Evolutionary conservation across 2,113 vertebrate species (phyloP), one percentile per base, ranked within the genome.

Genomic region (Tenebrosternarchus preto): DNA sequence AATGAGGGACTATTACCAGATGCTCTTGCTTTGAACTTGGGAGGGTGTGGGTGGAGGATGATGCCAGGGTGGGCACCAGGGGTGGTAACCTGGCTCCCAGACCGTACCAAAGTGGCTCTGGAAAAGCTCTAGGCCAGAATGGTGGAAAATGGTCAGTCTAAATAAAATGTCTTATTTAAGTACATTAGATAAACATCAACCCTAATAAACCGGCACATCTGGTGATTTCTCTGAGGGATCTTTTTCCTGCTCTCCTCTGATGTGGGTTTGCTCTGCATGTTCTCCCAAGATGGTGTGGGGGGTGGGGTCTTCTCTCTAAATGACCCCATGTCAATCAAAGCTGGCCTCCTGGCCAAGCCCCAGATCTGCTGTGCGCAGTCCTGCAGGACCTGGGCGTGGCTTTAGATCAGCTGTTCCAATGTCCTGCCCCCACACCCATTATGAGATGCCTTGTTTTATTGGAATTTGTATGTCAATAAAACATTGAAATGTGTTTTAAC

Each of bases 401-500:
- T 59, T 36, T 57, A 73, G 77, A n/a, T 80, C 55, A 73, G n/a
- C 43, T 12, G 11, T 46, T 36, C 27, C 68, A 50, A 64, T 63
- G 39, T 16, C 3, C 43, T 39, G 16, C 31, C 53, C 11, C 50
- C 66, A 22, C 12, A 0, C 29, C 72, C 43, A 29, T 74, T 75
- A 43, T 59, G 63, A 75, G 73, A 68, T 72, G 75, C 61, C 63
- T 59, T 19, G 71, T 74, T 74, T 80, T 80, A 75, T 57, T 43
- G 57, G 79, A 50, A 64, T 33, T 57, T 74, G 56, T 17, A 43
- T 74, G 56, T 80, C 61, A 75, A 56, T 46, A 80, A 72, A 68
- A 75, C 79, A 75, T 80, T 80, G 2, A 75, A 72, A 80, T 43
- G 11, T 12, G 73, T n/a, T n/a, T n/a, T n/a, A n/a, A n/a, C n/a